Percentiles rank a stretch among this genome's conserved stretches.
These are phyloP conservation scores for Drosophila anomalipes DNA, from an alignment of 2,888 invertebrate genomes.

Conservation along the genomic window DNA sequence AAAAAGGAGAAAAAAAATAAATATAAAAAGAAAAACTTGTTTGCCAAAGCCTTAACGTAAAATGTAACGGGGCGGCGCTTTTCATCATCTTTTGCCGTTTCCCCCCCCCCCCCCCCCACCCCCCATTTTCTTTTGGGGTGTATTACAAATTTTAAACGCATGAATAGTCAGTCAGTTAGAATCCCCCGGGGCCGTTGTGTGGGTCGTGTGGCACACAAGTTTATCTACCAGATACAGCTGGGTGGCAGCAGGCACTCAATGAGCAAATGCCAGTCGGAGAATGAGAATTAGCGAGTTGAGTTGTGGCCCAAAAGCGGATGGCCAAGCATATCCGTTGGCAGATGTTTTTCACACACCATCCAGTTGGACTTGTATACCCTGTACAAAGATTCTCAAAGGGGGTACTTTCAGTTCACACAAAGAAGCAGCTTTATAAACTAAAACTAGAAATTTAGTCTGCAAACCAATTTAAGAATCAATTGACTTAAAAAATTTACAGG, in stretches of 20 bases:
- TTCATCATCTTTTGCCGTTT: slow-evolving; percentile 58
- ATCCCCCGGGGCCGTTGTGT: slow-evolving; percentile 50
- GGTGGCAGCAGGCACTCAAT: slow-evolving; percentile 24
- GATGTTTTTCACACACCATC: slow-evolving; percentile 64
- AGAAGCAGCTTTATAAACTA: background rate
- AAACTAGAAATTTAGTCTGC: background rate
- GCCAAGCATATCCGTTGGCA: slow-evolving; percentile 72
- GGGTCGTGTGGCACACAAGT: slow-evolving; percentile 40
- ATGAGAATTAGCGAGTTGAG: slow-evolving; percentile 10
- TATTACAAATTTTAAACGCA: slow-evolving; percentile 78
- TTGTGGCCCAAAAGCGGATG: slow-evolving; percentile 41
- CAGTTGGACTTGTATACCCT: slow-evolving; percentile 39
- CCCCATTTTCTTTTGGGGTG: slow-evolving; percentile 57
- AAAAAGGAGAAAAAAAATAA: background rate
- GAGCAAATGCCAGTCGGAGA: background rate
- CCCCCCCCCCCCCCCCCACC: no score
- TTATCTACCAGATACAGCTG: slow-evolving; percentile 72
- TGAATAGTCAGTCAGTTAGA: slow-evolving; percentile 76
- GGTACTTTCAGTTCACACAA: background rate
- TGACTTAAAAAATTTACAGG: background rate
- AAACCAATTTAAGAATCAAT: background rate
- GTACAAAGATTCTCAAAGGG: background rate
- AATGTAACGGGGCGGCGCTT: slow-evolving; percentile 69
- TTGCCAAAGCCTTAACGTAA: slow-evolving; percentile 63
- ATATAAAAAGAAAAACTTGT: slow-evolving; percentile 46